Percentiles rank a stretch among this genome's conserved stretches.
These are phyloP conservation scores for Pocillopora grandis DNA, from an alignment of 92 coral and sea anemone genomes.

Conservation along the genomic window DNA sequence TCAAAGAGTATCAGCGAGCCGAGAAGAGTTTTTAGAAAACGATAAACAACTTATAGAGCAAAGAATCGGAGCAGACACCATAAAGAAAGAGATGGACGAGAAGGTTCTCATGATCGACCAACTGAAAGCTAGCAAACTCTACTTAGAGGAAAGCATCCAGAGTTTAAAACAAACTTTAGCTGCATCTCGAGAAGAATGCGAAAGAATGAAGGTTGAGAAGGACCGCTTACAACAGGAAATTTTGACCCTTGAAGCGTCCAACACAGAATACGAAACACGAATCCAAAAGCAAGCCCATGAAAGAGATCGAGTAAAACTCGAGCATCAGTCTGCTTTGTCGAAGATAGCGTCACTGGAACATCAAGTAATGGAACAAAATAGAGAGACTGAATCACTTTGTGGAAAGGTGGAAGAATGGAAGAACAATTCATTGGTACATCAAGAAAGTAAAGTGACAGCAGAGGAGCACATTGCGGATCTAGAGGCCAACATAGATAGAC, in stretches of 20 bases:
- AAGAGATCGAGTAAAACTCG: constrained; percentile 62
- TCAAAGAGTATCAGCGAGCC: constrained; percentile 56
- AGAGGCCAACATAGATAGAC: constrained; percentile 48
- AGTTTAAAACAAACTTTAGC: constrained; percentile 44
- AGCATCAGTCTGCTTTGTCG: constrained; percentile 48
- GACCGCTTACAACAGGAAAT: constrained; percentile 75
- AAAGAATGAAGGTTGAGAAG: constrained; percentile 65
- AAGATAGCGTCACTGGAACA: constrained; percentile 67
- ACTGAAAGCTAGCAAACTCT: constrained; percentile 56
- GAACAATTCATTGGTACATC: constrained; percentile 49
- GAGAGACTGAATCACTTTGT: constrained; percentile 60
- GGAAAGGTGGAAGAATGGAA: constrained; percentile 71
- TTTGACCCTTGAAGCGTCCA: constrained; percentile 47
- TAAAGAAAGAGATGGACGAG: constrained; percentile 69
- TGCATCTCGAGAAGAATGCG: constrained; percentile 61
- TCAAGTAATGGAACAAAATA: constrained; percentile 58
- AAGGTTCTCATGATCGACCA: constrained; percentile 57
- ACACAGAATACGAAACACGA: constrained; percentile 59
- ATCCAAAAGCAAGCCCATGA: constrained; percentile 54
- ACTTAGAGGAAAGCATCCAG: constrained; percentile 61
- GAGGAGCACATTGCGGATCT: constrained; percentile 56
- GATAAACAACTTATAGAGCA: constrained; percentile 74
- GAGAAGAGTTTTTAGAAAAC: constrained; percentile 66
- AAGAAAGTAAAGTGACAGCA: constrained; percentile 41
- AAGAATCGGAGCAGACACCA: constrained; percentile 59